phyloP scores from a whole-genome alignment of 2,113 vertebrate genomes.

The Calypte anna region DNA sequence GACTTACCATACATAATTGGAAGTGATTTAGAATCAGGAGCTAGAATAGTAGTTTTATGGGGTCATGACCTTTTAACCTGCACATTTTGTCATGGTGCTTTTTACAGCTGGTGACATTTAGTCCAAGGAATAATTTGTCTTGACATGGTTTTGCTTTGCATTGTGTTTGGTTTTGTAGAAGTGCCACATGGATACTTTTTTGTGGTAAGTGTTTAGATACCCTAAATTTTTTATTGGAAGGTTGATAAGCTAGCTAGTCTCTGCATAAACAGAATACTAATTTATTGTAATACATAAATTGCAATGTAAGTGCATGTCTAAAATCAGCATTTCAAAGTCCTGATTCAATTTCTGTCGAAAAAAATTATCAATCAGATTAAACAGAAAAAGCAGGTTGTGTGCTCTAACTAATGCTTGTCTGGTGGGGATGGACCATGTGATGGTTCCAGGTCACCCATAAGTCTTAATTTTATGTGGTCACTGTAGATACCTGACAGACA shows the following conservation, averaged over 20 bases:
- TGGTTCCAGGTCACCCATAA: not conserved
- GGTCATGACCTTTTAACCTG: constrained; percentile 69
- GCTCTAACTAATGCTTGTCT: not conserved
- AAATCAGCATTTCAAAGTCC: not conserved
- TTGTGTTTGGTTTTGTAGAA: constrained; percentile 40
- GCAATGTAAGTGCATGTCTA: not conserved
- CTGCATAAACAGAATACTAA: constrained; percentile 1
- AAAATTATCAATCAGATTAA: not conserved
- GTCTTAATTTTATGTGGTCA: not conserved
- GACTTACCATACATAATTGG: constrained; percentile 53
- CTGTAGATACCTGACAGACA: not conserved
- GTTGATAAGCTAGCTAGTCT: not conserved
- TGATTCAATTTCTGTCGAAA: not conserved
- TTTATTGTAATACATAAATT: not conserved
- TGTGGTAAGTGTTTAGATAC: not conserved
- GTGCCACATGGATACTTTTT: not conserved
- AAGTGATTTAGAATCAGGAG: constrained; percentile 71
- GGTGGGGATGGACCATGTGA: not conserved
- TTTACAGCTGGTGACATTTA: constrained; percentile 74
- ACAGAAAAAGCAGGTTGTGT: not conserved
- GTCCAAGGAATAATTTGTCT: constrained; percentile 70
- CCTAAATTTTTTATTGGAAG: constrained; percentile 22
- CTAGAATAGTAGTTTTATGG: constrained; percentile 71
- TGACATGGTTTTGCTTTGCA: constrained; percentile 67
- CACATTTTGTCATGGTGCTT: constrained; percentile 71